Evolutionary conservation across 2,888 invertebrate genomes (phyloP).

Genomic region (Microctonus brassicae): DNA sequence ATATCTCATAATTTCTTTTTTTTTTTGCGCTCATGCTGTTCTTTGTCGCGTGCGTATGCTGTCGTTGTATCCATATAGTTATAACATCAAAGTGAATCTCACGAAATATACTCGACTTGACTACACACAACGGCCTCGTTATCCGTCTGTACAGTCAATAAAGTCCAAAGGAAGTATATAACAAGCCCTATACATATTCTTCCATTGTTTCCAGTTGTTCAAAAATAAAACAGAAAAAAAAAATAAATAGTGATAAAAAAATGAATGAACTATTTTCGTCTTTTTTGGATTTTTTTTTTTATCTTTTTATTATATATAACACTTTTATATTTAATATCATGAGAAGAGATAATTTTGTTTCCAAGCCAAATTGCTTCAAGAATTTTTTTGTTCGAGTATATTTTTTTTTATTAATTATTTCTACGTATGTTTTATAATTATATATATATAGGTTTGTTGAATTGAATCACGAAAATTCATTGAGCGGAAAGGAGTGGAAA

Average conservation of each 20-base stretch:
- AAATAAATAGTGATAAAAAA: not conserved
- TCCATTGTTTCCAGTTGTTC: not conserved
- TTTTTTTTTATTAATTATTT: not conserved
- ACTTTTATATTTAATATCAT: too few species aligned
- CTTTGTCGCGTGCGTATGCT: slow-evolving; percentile 13
- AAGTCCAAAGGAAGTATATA: slow-evolving; percentile 8
- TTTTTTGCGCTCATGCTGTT: not conserved
- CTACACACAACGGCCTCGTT: slow-evolving; percentile 21
- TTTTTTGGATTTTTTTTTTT: not conserved
- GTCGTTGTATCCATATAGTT: slow-evolving; percentile 17
- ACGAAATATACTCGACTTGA: slow-evolving; percentile 16
- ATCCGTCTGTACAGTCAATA: slow-evolving; percentile 28
- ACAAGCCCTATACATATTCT: not conserved
- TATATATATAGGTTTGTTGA: too few species aligned
- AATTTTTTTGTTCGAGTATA: too few species aligned
- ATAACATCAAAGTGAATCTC: slow-evolving; percentile 29
- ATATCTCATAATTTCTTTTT: slow-evolving; percentile 6
- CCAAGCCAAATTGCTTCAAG: too few species aligned
- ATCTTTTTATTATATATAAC: too few species aligned
- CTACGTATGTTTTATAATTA: too few species aligned
- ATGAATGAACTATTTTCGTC: not conserved
- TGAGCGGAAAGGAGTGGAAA: not conserved
- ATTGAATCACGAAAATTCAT: too few species aligned
- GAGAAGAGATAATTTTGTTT: too few species aligned
- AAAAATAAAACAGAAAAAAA: not conserved